Percentiles rank a stretch among this genome's conserved stretches.
phyloP scores from a whole-genome alignment of 2,797 vertebrate species.

The Gymnoscopelus microlampas region DNA sequence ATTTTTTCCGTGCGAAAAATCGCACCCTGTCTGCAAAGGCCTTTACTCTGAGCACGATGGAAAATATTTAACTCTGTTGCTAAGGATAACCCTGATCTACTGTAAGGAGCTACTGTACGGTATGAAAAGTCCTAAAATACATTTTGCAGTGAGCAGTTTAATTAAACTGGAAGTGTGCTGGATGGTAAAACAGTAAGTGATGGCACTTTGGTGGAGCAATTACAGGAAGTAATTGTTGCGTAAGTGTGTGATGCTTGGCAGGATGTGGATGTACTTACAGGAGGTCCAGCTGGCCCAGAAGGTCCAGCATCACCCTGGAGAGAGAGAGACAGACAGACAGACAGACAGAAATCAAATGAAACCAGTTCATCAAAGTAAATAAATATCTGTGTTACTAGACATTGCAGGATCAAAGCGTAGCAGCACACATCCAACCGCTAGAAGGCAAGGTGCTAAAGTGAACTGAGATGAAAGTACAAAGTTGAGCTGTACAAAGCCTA shows the following conservation, averaged over 20 bases:
- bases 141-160: background rate
- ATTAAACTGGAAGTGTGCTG: background rate
- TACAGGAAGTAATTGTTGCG: background rate
- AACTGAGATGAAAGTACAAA: background rate
- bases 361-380: slow-evolving; percentile 10
- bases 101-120: background rate
- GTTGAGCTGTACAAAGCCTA: too few relatives aligned
- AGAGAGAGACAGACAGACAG: slow-evolving; percentile 25
- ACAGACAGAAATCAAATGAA: slow-evolving; percentile 15
- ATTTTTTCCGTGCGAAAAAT: too few relatives aligned
- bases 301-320: slow-evolving; percentile 90
- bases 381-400: too few relatives aligned
- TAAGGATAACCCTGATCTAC: background rate
- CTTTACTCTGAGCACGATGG: too few relatives aligned
- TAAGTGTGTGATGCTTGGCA: background rate
- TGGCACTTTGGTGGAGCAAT: background rate
- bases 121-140: background rate
- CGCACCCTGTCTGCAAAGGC: too few relatives aligned
- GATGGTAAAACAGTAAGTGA: background rate
- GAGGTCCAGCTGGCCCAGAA: slow-evolving; percentile 87
- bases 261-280: slow-evolving; percentile 85
- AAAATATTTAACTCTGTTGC: background rate
- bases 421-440: too few relatives aligned
- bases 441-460: background rate
- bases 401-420: background rate